Base-by-base conservation (phyloP, 2,888 invertebrate genomes). In the Biston stratarius region DNA sequence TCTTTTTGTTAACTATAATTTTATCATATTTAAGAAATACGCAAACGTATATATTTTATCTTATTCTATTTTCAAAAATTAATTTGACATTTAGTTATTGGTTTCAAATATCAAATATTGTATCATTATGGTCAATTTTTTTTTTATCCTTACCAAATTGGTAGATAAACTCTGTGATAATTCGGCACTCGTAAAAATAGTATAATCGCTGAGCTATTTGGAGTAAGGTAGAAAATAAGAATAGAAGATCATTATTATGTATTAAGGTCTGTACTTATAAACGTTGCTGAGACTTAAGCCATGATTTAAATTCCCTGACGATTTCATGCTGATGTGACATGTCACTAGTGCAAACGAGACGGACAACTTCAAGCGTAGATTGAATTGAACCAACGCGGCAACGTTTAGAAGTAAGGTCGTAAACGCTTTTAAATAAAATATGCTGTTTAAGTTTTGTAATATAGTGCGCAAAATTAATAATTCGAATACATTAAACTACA, bases 141-240 rank as follows among this genome's bases (percentile, higher is more conserved):
- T 53, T 55, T 55, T 44, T 44, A 33, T 42, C 49, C 6, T 11
- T 56, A 65, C 44, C 65, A 61, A 61, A 61, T n/a, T n/a, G n/a
- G n/a, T 57, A 57, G 38, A 38, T 33, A 44, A 38, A 15, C n/a
- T 60, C 66, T 66, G 66, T 66, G 66, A 66, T 66, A 59, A 64
- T 47, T 60, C 24, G 55, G 55, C 64, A 64, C 55, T 64, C 58
- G 59, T 55, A 59, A 38, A 24, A 8, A 24, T 49, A 5, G 7
- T 45, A 33, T 45, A 58, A 61, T 51, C 53, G 40, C 53, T 24
- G 53, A 53, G 58, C 51, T 52, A 45, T 44, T 63, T 55, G 49
- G 33, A 63, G 34, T 55, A 34, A 57, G 33, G 45, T 14, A 38
- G n/a, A 12, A n/a, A 44, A 8, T 42, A 38, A 40, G 5, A 14